phyloP scores from a whole-genome alignment of 2,113 vertebrate genomes.

The Caracal caracal region DNA sequence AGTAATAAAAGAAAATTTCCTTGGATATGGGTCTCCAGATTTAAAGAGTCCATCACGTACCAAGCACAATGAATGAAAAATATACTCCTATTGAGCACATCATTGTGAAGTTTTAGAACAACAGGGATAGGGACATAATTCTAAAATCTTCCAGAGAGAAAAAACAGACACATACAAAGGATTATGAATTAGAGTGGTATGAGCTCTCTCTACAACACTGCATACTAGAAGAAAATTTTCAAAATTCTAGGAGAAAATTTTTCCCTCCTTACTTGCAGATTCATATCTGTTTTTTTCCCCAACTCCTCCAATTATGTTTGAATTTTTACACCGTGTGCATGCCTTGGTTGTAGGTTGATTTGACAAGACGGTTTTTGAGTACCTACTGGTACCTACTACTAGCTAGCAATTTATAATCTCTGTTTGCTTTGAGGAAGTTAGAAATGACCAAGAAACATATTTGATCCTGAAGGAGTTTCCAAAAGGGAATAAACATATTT shows the following conservation, averaged over 20 bases:
- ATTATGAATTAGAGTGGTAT: not conserved
- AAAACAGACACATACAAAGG: not conserved
- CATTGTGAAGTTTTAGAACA: not conserved
- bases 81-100: not conserved
- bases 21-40: not conserved
- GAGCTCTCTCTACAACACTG: not conserved
- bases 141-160: not conserved
- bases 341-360: not conserved
- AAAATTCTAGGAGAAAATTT: not conserved
- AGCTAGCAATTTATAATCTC: not conserved
- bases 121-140: not conserved
- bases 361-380: not conserved
- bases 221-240: not conserved
- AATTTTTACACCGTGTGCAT: not conserved
- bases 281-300: not conserved
- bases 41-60: not conserved
- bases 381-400: not conserved
- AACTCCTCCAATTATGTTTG: not conserved
- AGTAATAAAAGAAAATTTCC: not conserved
- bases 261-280: not conserved
- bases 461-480: not conserved
- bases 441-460: not conserved
- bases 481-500: not conserved
- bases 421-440: not conserved
- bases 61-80: conserved; percentile 8